Conservation (phyloP, 2,797 vertebrate genomes). For the Rhinichthys osculus region DNA sequence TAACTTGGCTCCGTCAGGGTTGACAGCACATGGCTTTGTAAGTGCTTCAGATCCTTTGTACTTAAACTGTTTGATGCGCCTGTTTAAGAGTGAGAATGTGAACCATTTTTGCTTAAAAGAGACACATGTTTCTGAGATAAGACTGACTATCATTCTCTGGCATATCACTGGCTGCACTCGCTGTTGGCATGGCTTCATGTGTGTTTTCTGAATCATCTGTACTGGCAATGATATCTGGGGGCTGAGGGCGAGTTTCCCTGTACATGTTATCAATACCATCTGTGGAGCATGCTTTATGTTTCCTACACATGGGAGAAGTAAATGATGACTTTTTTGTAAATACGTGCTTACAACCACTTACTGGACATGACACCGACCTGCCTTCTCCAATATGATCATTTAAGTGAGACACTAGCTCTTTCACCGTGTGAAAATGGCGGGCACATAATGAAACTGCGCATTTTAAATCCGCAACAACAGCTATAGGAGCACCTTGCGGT, state of each 20-base stretch:
- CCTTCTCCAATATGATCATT: constrained; percentile 8
- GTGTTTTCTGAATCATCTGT: constrained; percentile 16
- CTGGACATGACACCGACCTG: background rate
- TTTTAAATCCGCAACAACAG: constrained; percentile 17
- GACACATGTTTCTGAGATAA: background rate
- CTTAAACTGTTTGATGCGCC: no score
- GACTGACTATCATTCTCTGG: constrained; percentile 27
- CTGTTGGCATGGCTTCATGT: constrained; percentile 15
- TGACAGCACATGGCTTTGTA: no score
- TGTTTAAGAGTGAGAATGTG: constrained; percentile 17
- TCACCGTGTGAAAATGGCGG: background rate
- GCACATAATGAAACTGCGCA: background rate
- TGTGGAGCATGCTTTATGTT: constrained; percentile 15
- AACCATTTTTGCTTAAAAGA: constrained; percentile 42
- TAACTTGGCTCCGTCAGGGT: no score
- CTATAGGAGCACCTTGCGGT: background rate
- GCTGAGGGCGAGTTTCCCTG: constrained; percentile 17
- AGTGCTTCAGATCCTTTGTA: no score
- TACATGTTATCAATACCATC: background rate
- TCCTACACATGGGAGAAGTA: constrained; percentile 14
- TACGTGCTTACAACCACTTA: background rate
- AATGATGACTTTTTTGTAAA: constrained; percentile 15
- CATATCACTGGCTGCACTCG: constrained; percentile 16
- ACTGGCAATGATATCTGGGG: constrained; percentile 14
- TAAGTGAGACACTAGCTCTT: constrained; percentile 2